Conservation (phyloP, 2,113 vertebrate species). For the Lophius piscatorius region DNA sequence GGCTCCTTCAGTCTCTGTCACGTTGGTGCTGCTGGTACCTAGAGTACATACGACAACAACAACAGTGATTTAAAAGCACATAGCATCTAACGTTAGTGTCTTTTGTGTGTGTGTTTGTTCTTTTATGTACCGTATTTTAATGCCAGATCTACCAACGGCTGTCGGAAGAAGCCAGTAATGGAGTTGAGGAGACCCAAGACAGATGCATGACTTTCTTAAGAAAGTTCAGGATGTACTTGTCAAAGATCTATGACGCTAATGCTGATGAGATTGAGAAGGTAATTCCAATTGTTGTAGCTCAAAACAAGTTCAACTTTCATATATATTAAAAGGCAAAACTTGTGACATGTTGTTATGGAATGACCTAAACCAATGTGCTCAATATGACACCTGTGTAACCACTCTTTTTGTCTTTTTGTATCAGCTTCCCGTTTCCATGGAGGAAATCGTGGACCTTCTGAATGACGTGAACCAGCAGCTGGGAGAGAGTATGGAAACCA, state of each 20-base stretch:
- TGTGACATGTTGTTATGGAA: not conserved
- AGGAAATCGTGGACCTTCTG: conserved; percentile 90
- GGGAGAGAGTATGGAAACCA: conserved; percentile 81
- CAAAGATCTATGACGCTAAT: conserved; percentile 85
- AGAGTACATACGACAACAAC: too few species aligned
- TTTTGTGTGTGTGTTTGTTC: not conserved
- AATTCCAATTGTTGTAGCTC: conserved; percentile 9
- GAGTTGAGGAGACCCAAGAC: conserved; percentile 91
- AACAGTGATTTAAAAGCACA: too few species aligned
- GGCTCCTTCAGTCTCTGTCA: too few species aligned
- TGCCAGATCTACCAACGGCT: conserved; percentile 92
- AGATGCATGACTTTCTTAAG: conserved; percentile 85
- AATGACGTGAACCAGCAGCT: conserved; percentile 91
- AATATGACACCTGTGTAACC: not conserved
- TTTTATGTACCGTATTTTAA: too few species aligned
- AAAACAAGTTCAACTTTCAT: not conserved
- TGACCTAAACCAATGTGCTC: not conserved
- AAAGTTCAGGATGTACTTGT: conserved; percentile 86
- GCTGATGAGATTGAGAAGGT: conserved; percentile 85
- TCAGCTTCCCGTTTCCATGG: conserved; percentile 90
- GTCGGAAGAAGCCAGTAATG: conserved; percentile 90
- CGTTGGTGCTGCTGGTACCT: too few species aligned
- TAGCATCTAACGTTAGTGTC: too few species aligned
- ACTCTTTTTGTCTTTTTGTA: conserved; percentile 23
- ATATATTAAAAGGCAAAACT: not conserved